phyloP scores from a whole-genome alignment of 2,113 vertebrate genomes.

The Addax nasomaculatus region DNA sequence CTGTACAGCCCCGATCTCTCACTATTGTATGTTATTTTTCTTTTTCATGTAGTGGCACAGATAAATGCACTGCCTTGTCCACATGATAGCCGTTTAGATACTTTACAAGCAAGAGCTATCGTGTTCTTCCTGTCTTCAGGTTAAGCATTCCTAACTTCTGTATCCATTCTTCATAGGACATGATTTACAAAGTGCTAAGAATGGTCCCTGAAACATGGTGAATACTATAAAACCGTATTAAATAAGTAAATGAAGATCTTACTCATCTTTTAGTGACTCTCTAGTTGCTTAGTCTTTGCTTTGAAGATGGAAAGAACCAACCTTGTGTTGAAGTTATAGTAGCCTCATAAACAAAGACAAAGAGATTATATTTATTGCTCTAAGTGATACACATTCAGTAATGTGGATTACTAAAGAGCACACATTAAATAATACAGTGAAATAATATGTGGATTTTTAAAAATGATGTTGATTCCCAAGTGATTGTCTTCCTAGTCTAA shows the following conservation, averaged over 20 bases:
- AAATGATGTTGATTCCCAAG: neutral
- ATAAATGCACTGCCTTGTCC: neutral
- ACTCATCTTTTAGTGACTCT: neutral
- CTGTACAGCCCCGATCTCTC: neutral
- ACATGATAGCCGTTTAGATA: neutral
- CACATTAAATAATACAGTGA: neutral
- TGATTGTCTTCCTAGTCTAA: neutral
- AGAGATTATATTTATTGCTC: neutral
- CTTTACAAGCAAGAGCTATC: neutral
- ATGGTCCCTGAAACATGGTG: neutral
- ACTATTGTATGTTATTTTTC: neutral
- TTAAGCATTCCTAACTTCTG: slow-evolving; percentile 1
- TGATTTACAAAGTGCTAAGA: neutral
- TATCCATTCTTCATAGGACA: neutral
- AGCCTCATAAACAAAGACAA: neutral
- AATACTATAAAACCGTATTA: neutral
- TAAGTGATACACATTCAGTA: neutral
- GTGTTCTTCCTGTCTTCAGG: neutral
- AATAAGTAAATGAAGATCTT: neutral
- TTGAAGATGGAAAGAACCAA: neutral
- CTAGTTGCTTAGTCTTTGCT: neutral
- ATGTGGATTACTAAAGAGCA: neutral
- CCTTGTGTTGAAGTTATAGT: neutral
- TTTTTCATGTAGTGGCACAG: neutral
- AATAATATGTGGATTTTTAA: neutral